Conservation (phyloP, 2,888 invertebrate genomes). For the Agelastica alni region DNA sequence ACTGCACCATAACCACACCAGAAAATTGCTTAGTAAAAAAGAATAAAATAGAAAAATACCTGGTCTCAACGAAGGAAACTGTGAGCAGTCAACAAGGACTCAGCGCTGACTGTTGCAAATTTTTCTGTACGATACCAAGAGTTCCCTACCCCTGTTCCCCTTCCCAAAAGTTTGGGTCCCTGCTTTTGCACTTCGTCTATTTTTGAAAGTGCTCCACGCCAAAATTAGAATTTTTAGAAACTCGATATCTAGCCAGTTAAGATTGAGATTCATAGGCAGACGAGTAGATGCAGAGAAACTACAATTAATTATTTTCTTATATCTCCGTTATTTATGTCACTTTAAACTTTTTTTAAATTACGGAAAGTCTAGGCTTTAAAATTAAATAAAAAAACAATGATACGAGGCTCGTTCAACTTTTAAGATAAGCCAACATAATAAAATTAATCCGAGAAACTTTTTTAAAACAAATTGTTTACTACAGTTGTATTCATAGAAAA, state of each 20-base stretch:
- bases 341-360: too few relatives aligned
- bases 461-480: too few relatives aligned
- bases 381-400: too few relatives aligned
- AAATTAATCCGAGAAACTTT: too few relatives aligned
- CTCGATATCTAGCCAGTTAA: constrained; percentile 26
- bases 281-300: neutral
- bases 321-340: too few relatives aligned
- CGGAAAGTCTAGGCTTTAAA: too few relatives aligned
- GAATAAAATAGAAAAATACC: constrained; percentile 47
- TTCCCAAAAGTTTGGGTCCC: constrained; percentile 16
- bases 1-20: constrained; percentile 15
- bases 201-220: constrained; percentile 25
- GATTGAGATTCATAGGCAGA: constrained; percentile 10
- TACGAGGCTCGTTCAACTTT: too few relatives aligned
- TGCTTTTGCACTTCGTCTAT: constrained; percentile 25
- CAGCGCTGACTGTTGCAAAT: constrained; percentile 63
- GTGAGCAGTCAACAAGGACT: constrained; percentile 63
- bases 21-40: constrained; percentile 4
- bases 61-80: constrained; percentile 48
- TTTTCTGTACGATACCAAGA: constrained; percentile 27
- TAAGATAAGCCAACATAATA: too few relatives aligned
- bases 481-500: too few relatives aligned
- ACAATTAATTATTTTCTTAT: neutral
- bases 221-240: constrained; percentile 35
- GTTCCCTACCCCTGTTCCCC: constrained; percentile 20